Base-by-base conservation (phyloP, 2,888 invertebrate species). In the Timema podura region DNA sequence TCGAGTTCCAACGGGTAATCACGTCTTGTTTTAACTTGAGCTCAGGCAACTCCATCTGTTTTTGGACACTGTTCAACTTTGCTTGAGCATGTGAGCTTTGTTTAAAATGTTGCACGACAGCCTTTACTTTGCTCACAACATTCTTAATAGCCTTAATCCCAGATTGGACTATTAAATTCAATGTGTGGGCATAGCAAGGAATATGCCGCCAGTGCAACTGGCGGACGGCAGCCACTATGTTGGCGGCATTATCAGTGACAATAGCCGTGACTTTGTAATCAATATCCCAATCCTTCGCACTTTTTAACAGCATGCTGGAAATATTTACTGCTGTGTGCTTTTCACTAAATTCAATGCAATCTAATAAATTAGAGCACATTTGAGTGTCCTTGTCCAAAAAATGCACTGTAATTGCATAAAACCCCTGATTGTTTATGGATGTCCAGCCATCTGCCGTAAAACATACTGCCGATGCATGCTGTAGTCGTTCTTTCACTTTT, bases 381-480 rank as follows among this genome's bases (percentile, higher is more conserved):
- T 71, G n/a, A 49, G 70, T 68, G 57, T 74, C 67, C 5, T 69
- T 64, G 70, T 72, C 54, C 59, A 78, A 70, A 72, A 75, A 79
- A 74, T 79, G 77, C 15, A 72, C 75, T 64, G 77, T 78, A 44
- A 78, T 74, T 49, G 75, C 76, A 61, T 77, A 75, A 72, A 73
- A 78, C 67, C 75, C 75, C 51, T 78, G 76, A 64, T 74, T 76
- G 70, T 74, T 76, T 45, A 71, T 68, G 65, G 78, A 79, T 46
- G 78, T 78, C 77, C 77, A 78, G 16, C 73, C 73, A 74, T 79
- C 78, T 45, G 77, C 78, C 67, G 76, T 77, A 64, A 76, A 69
- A 69, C 73, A 75, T 68, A 77, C 72, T 54, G 72, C 30, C 13
- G 66, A 16, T 67, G 65, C 69, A 69, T 44, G 57, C 71, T 48